These are phyloP conservation scores for Enteromius fasciolatus DNA, from an alignment of 2,797 vertebrate species.

Conservation along the genomic window DNA sequence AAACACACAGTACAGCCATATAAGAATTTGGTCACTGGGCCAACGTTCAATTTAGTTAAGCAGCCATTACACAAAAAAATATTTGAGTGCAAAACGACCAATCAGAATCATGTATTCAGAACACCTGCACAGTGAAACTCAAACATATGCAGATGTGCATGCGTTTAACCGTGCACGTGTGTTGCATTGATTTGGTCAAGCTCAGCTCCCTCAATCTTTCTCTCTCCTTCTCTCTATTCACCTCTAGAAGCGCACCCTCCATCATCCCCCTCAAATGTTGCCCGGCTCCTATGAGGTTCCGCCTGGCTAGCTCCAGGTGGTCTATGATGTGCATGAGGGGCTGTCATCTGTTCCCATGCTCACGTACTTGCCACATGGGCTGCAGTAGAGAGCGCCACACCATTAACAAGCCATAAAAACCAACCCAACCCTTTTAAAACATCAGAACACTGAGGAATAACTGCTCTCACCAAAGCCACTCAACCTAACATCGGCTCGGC, in stretches of 20 bases:
- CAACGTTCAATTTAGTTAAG: background rate
- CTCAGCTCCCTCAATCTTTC: slow-evolving; percentile 47
- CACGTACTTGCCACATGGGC: slow-evolving; percentile 64
- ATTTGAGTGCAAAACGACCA: background rate
- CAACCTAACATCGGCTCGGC: slow-evolving; percentile 44
- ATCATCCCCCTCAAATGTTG: slow-evolving; percentile 44
- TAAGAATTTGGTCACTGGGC: background rate
- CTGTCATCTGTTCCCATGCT: slow-evolving; percentile 76
- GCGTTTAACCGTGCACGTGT: slow-evolving; percentile 4
- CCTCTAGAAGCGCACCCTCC: slow-evolving; percentile 61
- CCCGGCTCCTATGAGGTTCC: slow-evolving; percentile 73
- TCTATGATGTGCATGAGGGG: slow-evolving; percentile 71
- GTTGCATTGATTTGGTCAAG: slow-evolving; percentile 24
- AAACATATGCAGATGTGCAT: slow-evolving; percentile 2
- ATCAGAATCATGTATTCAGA: background rate
- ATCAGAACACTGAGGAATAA: slow-evolving; percentile 45
- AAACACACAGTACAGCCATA: background rate
- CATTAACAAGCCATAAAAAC: slow-evolving; percentile 55
- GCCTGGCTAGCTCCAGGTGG: slow-evolving; percentile 82
- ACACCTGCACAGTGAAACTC: slow-evolving; percentile 3
- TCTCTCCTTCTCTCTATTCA: slow-evolving; percentile 59
- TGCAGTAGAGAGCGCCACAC: slow-evolving; percentile 59
- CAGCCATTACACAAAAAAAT: background rate
- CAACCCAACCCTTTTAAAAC: slow-evolving; percentile 49
- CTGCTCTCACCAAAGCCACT: slow-evolving; percentile 45